Evolutionary conservation across 2,113 vertebrate species (phyloP), one percentile per base, ranked within the genome.

Genomic region (Myxocyprinus asiaticus): DNA sequence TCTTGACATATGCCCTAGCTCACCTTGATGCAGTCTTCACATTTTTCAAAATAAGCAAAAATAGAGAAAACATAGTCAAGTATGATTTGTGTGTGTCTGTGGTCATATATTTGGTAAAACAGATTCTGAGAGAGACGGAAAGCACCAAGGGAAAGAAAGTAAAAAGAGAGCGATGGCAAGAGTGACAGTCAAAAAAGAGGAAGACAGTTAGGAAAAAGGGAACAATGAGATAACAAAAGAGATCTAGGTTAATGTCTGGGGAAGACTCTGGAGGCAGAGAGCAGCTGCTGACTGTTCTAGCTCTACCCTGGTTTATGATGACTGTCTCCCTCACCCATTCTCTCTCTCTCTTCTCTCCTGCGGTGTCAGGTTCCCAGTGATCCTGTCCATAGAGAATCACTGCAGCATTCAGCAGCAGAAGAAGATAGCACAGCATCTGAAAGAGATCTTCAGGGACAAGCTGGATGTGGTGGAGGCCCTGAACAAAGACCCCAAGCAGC

Each of bases 381-480:
- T 99, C 12, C 88, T 99, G 77, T 99, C 98, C 51, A 95, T 99
- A 42, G 97, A 99, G 89, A 99, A 99, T 83, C 97, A 99, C 86
- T 99, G 97, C 86, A 98, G 90, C 63, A 92, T 99, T 85, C 96
- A 95, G 70, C 98, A 99, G 88, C 98, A 99, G 69, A 94, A 96
- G 90, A 99, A 99, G 93, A 98, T 99, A 0, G 96, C 96, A 71
- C 94, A 95, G 83, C 95, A 98, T 88, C 90, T 99, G 82, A 94
- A 95, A 87, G 96, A 96, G 80, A 95, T 98, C 89, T 92, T 99
- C 76, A 91, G 85, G 68, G 94, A 98, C 85, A 98, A 96, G 88
- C 92, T 99, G 84, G 95, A 99, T 50, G 90, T 98, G 83, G 93
- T 91, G 6, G 88, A 94, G 7, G 69, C 93, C 6, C 86, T 92